Conservation (phyloP, 2,888 invertebrate species). For the Drosophila paramelanica region DNA sequence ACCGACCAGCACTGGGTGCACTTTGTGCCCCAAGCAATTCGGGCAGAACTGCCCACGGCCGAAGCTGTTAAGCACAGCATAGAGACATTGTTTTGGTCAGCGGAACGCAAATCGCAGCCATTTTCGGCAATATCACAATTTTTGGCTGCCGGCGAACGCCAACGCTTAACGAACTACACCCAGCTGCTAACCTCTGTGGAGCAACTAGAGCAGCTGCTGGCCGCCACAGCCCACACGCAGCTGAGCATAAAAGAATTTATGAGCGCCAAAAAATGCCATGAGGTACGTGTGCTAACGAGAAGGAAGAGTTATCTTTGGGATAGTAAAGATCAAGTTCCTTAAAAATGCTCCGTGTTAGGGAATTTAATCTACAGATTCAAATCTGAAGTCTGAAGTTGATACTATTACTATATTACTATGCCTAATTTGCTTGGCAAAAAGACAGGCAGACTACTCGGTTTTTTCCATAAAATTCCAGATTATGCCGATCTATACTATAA, state of each 20-base stretch:
- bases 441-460: too few relatives aligned
- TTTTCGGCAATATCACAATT: slow-evolving; percentile 64
- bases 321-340: too few relatives aligned
- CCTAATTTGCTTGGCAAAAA: too few relatives aligned
- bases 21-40: slow-evolving; percentile 87
- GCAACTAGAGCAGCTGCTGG: slow-evolving; percentile 74
- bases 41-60: slow-evolving; percentile 85
- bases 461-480: not conserved
- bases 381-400: too few relatives aligned
- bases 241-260: slow-evolving; percentile 88
- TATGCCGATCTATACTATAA: not conserved
- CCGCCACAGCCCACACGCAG: slow-evolving; percentile 12
- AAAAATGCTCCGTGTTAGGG: too few relatives aligned
- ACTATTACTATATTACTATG: too few relatives aligned
- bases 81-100: slow-evolving; percentile 86
- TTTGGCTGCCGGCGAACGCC: slow-evolving; percentile 47
- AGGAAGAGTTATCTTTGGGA: not conserved
- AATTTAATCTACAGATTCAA: too few relatives aligned
- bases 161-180: slow-evolving; percentile 57
- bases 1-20: slow-evolving; percentile 88
- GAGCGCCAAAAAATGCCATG: slow-evolving; percentile 92
- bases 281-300: slow-evolving; percentile 85
- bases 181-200: slow-evolving; percentile 79
- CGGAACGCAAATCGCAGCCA: not conserved
- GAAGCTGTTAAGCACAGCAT: slow-evolving; percentile 85